A percentile compares a stretch with the other conserved stretches of the same genome.
Conservation (phyloP, 2,797 vertebrate genomes). For the Sarcoramphus papa region DNA sequence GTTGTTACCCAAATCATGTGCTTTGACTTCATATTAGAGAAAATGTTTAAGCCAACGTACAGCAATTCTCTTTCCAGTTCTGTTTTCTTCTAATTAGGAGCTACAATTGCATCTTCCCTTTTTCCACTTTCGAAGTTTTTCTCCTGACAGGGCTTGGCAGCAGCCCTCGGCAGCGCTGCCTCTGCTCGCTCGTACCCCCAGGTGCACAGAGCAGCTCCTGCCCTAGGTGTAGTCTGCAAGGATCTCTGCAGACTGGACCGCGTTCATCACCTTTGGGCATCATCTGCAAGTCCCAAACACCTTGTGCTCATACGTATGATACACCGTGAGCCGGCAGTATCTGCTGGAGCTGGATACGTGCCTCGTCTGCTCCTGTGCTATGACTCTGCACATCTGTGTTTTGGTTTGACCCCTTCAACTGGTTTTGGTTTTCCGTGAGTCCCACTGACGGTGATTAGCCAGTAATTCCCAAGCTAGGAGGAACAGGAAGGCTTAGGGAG, state of each 20-base stretch:
- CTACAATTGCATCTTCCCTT: not conserved
- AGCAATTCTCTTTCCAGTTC: not conserved
- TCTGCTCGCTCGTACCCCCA: fast-evolving
- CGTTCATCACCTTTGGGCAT: not conserved
- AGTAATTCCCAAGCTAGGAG: not conserved
- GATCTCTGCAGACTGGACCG: not conserved
- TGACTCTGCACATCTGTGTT: not conserved
- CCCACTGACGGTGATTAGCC: fast-evolving
- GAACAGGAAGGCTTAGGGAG: not conserved
- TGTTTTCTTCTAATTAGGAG: not conserved
- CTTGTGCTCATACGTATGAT: fast-evolving
- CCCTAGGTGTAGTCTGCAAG: not conserved
- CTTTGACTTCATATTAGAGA: not conserved
- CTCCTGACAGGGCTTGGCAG: not conserved
- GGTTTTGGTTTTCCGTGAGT: not conserved
- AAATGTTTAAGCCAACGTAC: not conserved
- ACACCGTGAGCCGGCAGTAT: fast-evolving
- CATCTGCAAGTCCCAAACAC: not conserved
- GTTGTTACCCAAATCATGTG: not conserved
- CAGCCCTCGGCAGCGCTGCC: not conserved
- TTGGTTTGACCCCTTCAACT: not conserved
- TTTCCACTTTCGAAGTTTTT: not conserved
- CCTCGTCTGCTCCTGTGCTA: not conserved
- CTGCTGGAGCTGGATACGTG: fast-evolving
- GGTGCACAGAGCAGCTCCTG: not conserved